Base-by-base conservation (phyloP, 1,140 invertebrate genomes). In the Drosophila sucinea region DNA sequence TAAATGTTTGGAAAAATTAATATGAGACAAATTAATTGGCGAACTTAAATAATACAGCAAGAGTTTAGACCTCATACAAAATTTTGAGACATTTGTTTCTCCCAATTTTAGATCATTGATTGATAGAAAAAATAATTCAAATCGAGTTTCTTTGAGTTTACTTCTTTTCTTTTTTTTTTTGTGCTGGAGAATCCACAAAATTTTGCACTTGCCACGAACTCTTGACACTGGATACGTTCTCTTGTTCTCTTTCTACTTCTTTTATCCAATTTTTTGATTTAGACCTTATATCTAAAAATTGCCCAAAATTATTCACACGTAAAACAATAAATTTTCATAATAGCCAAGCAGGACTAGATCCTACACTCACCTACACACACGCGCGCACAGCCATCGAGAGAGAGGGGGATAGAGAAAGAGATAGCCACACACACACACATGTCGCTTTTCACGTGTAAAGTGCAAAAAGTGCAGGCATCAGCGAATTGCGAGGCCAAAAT, bases 251-350 rank as follows among this genome's bases (percentile, higher is more conserved):
- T 7, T 44, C 4, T 11, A 11, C 30, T 55, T 64, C 1, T 38
- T 35, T 40, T 51, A 54, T 38, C 10, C 8, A 6, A 7, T 30
- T 27, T 69, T 66, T 69, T 66, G 40, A 60, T 60, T 60, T 51
- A 29, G 64, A 51, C 30, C 47, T 44, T 55, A 58, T 41, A 51
- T 68, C 70, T 57, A 78, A 74, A 84, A 77, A 57, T 64, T 63
- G 7, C 54, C 51, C 32, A 73, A 79, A 86, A 75, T 75, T 72
- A 73, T 68, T 68, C 56, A 55, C 79, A 86, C 78, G 78, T 85
- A 81, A 85, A 85, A 79, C 78, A 81, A 85, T 85, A 85, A 86
- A 85, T 86, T 86, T 70, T 77, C 79, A 72, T 77, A 87, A 83
- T 77, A 80, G 64, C 67, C 67, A 60, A 58, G 32, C 27, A 38